A percentile compares a stretch with the other conserved stretches of the same genome.
Evolutionary conservation across 2,888 invertebrate genomes (phyloP).

Genomic region (Elegia similella): DNA sequence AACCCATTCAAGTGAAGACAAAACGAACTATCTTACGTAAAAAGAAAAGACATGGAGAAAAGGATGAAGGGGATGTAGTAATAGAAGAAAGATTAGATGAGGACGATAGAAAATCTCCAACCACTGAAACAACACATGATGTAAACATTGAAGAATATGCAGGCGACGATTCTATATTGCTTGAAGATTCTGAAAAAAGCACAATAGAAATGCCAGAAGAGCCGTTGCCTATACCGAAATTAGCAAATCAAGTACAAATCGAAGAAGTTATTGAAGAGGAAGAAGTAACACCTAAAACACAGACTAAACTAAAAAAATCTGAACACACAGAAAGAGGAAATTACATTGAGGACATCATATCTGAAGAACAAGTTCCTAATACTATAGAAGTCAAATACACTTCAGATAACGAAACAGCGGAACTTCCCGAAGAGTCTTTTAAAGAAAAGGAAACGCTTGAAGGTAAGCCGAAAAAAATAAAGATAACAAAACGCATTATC

Average conservation of each 20-base stretch:
- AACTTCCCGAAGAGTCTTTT: conserved; percentile 33
- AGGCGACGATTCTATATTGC: conserved; percentile 42
- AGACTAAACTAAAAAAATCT: not conserved
- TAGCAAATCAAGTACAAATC: conserved; percentile 49
- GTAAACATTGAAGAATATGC: conserved; percentile 68
- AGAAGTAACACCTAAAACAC: not conserved
- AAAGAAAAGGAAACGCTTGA: conserved; percentile 46
- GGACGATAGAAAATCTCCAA: conserved; percentile 39
- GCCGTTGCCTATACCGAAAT: conserved; percentile 51
- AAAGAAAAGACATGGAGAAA: conserved; percentile 44
- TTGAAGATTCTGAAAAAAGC: conserved; percentile 48
- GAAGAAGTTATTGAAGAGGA: conserved; percentile 54
- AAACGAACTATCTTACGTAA: conserved; percentile 80
- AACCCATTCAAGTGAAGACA: conserved; percentile 79
- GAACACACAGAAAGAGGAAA: not conserved
- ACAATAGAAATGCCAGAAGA: conserved; percentile 64
- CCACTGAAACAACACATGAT: conserved; percentile 37
- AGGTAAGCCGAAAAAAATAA: conserved; percentile 35
- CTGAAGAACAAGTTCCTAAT: too few relatives aligned
- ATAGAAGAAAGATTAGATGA: conserved; percentile 77
- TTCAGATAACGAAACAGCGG: conserved; percentile 23
- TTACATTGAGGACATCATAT: too few relatives aligned
- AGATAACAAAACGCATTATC: conserved; percentile 33
- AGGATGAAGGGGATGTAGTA: conserved; percentile 57
- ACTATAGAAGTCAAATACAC: conserved; percentile 26